Percentiles rank a stretch among this genome's conserved stretches.
Evolutionary conservation across 2,888 invertebrate species (phyloP).

Genomic region (Dermolepida albohirtum): DNA sequence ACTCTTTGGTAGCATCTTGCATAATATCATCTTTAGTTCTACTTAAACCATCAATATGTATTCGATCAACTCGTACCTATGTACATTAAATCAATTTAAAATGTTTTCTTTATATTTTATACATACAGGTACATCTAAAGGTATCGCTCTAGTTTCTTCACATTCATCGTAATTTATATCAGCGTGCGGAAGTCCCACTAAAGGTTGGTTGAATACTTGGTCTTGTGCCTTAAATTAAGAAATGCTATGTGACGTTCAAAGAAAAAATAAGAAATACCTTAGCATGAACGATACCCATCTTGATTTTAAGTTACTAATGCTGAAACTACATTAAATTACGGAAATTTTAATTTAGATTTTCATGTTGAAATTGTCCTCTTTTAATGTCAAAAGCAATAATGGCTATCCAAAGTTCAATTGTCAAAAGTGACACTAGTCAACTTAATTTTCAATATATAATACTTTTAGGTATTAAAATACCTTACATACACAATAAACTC

Average conservation of each 20-base stretch:
- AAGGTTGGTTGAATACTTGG: constrained; percentile 49
- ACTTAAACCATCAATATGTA: constrained; percentile 86
- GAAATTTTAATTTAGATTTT: constrained; percentile 44
- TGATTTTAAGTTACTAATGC: constrained; percentile 15
- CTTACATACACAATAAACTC: no score
- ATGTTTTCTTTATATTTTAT: constrained; percentile 9
- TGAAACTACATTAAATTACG: constrained; percentile 39
- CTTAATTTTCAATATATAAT: constrained; percentile 2
- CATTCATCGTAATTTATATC: constrained; percentile 53
- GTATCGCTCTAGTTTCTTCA: constrained; percentile 64
- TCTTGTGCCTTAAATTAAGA: background rate
- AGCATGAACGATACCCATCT: constrained; percentile 65
- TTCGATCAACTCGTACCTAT: constrained; percentile 85
- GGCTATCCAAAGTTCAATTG: background rate
- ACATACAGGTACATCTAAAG: constrained; percentile 68
- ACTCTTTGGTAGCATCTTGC: constrained; percentile 79
- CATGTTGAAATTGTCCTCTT: constrained; percentile 28
- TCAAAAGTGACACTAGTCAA: constrained; percentile 27
- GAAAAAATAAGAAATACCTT: constrained; percentile 59
- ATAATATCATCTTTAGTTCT: constrained; percentile 93
- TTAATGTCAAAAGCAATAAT: constrained; percentile 20
- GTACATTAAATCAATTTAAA: constrained; percentile 51
- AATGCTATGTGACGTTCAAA: background rate
- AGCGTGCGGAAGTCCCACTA: constrained; percentile 46
- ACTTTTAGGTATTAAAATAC: no score